Evolutionary conservation across 2,888 invertebrate genomes (phyloP), one percentile per base, ranked within the genome.

Genomic region (Aradus depressus): DNA sequence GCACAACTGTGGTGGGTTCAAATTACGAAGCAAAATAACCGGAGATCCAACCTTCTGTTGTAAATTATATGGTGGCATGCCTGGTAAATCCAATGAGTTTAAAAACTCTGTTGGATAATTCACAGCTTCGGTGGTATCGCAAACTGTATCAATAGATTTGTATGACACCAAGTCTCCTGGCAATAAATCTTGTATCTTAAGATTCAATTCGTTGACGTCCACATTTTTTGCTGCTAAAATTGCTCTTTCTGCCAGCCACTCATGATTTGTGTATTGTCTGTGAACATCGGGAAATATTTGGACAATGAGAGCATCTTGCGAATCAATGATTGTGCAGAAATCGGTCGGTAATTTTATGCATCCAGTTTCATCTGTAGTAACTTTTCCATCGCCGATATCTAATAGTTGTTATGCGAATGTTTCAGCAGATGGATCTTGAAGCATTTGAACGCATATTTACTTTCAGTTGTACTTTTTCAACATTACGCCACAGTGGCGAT

Each of bases 201-300:
- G 60, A 56, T 65, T 65, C 19, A 61, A 28, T 55, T 62, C 56
- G 58, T 65, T 59, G 39, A 64, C 63, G 50, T 57, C 51, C n/a
- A 31, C 61, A 57, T 66, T 66, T 58, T 65, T 63, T 42, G 42
- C 8, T 51, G 63, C 62, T 28, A 63, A 61, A 62, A 64, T 63
- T 58, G 56, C 62, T 60, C 60, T 59, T n/a, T n/a, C n/a, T n/a
- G n/a, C n/a, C n/a, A n/a, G n/a, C n/a, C n/a, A n/a, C n/a, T n/a
- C n/a, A n/a, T n/a, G n/a, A n/a, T n/a, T n/a, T n/a, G n/a, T n/a
- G n/a, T n/a, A n/a, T n/a, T n/a, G n/a, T n/a, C n/a, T 58, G 53
- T 51, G 28, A 58, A 65, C 58, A 58, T 64, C 57, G 58, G 65
- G 62, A 52, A 64, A 66, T 28, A 64, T 60, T 39, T 57, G 58